phyloP scores from a whole-genome alignment of 2,797 vertebrate species.

The Balearica regulorum region DNA sequence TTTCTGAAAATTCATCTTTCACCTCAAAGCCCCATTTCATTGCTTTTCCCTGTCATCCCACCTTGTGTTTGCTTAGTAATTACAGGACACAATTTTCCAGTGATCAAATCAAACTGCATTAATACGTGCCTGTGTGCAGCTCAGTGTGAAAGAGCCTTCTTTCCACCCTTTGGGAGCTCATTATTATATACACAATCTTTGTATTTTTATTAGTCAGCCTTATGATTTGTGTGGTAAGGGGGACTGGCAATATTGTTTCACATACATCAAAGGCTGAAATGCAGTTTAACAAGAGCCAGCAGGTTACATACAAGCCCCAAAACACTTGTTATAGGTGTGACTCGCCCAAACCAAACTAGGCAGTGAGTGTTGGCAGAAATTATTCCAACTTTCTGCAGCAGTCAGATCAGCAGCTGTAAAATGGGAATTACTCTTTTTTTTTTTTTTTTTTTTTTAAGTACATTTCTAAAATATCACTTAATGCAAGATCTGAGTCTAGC shows the following conservation, averaged over 20 bases:
- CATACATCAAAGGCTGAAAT: slow-evolving; percentile 56
- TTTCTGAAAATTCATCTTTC: slow-evolving; percentile 38
- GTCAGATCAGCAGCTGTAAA: background rate
- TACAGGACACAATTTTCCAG: slow-evolving; percentile 60
- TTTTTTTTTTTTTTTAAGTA: background rate
- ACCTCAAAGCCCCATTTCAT: slow-evolving; percentile 41
- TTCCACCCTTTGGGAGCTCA: slow-evolving; percentile 54
- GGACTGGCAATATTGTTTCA: slow-evolving; percentile 52
- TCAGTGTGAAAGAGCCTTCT: slow-evolving; percentile 40
- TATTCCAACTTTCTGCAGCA: background rate
- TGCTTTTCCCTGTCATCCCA: slow-evolving; percentile 39
- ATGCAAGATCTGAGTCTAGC: background rate
- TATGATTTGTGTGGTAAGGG: slow-evolving; percentile 57
- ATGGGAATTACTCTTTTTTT: background rate
- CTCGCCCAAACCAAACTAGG: slow-evolving; percentile 30
- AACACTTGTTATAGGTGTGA: slow-evolving; percentile 62
- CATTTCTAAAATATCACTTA: background rate
- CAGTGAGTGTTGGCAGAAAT: slow-evolving; percentile 41
- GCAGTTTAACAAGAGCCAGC: slow-evolving; percentile 61
- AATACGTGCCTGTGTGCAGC: slow-evolving; percentile 28
- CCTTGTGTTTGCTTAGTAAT: slow-evolving; percentile 48
- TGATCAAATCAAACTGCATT: slow-evolving; percentile 53
- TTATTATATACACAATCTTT: slow-evolving; percentile 50
- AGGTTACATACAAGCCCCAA: slow-evolving; percentile 45
- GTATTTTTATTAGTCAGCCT: slow-evolving; percentile 57